Base-by-base conservation (phyloP, 2,888 invertebrate genomes). In the Cheiracanthium punctorium region DNA sequence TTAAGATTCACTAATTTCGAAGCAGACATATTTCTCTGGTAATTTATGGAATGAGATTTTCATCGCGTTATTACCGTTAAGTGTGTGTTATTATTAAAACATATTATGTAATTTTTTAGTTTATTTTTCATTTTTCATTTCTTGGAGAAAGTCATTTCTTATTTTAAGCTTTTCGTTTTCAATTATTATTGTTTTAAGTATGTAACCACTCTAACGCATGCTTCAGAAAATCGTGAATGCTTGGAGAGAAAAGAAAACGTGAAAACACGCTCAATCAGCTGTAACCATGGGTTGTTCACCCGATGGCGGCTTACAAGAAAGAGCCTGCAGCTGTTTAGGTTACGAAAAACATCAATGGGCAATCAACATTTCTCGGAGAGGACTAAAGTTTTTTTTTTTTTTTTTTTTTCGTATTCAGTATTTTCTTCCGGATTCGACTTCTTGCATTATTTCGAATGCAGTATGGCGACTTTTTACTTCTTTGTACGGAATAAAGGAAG, bases 311-410 rank as follows among this genome's bases (percentile, higher is more conserved):
- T 24, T 30, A 30, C 14, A 32, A 67, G 33, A 69, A 67, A 69
- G 33, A 12, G 69, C 69, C 33, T 12, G 69, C 33, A 69, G 69
- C 69, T 37, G 37, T 69, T 33, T 24, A 7, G 37, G n/a, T n/a
- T n/a, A 30, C 4, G 32, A 28, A 67, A 30, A 67, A 69, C 69
- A 69, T 69, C 69, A 69, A 33, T 69, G 69, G 1, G 37, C 12
- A 29, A 69, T 69, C 69, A 69, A 33, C n/a, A 20, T 69, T 69
- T 69, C 69, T 29, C 33, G 69, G 12, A 58, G 24, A n/a, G 24
- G 58, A 17, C 58, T n/a, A 58, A 24, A 58, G 7, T 37, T 37
- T 37, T 37, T 37, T 37, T 37, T 37, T 37, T 37, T 37, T 10
- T 37, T 10, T 37, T 10, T 37, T 37, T 37, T 37, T 37, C 10